Conservation (phyloP, 2,797 vertebrate species). For the Botia almorhae region DNA sequence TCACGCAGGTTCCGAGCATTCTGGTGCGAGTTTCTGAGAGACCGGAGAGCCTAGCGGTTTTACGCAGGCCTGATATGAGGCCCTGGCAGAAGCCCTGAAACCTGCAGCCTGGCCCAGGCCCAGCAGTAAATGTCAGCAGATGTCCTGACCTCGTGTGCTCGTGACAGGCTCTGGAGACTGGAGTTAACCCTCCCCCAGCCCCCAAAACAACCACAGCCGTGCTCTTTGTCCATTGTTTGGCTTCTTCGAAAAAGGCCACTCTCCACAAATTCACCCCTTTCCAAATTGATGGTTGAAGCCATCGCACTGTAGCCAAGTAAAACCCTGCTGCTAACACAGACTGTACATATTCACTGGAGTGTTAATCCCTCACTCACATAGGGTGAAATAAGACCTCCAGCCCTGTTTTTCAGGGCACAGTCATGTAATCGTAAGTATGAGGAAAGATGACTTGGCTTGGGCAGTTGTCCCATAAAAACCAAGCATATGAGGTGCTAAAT, state of each 20-base stretch:
- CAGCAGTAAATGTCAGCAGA: constrained; percentile 75
- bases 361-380: constrained; percentile 58
- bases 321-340: constrained; percentile 64
- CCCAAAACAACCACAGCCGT: constrained; percentile 67
- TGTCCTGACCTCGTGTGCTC: constrained; percentile 73
- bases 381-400: constrained; percentile 56
- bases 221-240: constrained; percentile 80
- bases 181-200: constrained; percentile 38
- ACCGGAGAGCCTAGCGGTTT: constrained; percentile 55
- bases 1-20: constrained; percentile 53
- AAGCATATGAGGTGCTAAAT: constrained; percentile 34
- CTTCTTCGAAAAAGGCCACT: constrained; percentile 66
- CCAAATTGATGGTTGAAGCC: constrained; percentile 69
- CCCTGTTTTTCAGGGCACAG: constrained; percentile 51
- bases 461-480: constrained; percentile 30
- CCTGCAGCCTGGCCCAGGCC: constrained; percentile 59
- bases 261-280: constrained; percentile 69
- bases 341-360: constrained; percentile 56
- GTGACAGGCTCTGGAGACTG: constrained; percentile 63
- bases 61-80: constrained; percentile 58
- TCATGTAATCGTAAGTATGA: constrained; percentile 23
- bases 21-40: constrained; percentile 52
- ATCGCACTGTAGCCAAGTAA: constrained; percentile 72
- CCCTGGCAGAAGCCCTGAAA: constrained; percentile 59
- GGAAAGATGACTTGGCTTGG: constrained; percentile 38